Percentiles rank a stretch among this genome's conserved stretches.
Evolutionary conservation across 1,140 invertebrate genomes (phyloP).

Genomic region (Zaprionus camerounensis): DNA sequence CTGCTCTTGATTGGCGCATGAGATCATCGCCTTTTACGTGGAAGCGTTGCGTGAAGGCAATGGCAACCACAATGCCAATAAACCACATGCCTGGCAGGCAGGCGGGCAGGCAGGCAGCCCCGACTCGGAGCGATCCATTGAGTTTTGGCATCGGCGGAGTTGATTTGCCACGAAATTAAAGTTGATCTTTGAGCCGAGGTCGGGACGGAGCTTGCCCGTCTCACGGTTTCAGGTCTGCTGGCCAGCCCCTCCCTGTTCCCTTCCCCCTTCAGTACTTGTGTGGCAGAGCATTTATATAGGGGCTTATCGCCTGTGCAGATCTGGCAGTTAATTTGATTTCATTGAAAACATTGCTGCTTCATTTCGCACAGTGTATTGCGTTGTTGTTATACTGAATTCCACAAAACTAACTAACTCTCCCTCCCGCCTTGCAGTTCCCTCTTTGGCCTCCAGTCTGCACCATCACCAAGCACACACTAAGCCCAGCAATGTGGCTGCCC

Average conservation of each 20-base stretch:
- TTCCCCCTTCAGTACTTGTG: slow-evolving; percentile 5
- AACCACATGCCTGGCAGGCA: slow-evolving; percentile 17
- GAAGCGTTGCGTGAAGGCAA: slow-evolving; percentile 76
- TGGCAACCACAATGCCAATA: slow-evolving; percentile 42
- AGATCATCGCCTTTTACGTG: slow-evolving; percentile 78
- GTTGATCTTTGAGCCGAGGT: slow-evolving; percentile 56
- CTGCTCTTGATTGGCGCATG: slow-evolving; percentile 66
- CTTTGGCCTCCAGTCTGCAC: slow-evolving; percentile 79
- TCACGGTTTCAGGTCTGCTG: slow-evolving; percentile 21
- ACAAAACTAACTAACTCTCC: background rate
- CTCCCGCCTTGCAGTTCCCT: slow-evolving; percentile 65
- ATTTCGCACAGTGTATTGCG: background rate
- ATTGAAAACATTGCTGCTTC: slow-evolving; percentile 34
- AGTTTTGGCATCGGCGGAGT: slow-evolving; percentile 43
- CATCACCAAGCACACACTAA: slow-evolving; percentile 75
- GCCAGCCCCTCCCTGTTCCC: background rate
- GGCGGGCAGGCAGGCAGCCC: background rate
- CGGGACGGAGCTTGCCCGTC: slow-evolving; percentile 15
- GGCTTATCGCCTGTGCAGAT: slow-evolving; percentile 63
- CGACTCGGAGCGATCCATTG: background rate
- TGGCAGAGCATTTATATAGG: slow-evolving; percentile 47
- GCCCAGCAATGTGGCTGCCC: slow-evolving; percentile 54
- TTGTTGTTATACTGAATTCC: background rate
- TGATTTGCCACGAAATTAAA: slow-evolving; percentile 82
- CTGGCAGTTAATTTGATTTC: slow-evolving; percentile 79